Evolutionary conservation across 2,797 vertebrate species (phyloP), one percentile per base, ranked within the genome.

Genomic region (Xerus rutilus): DNA sequence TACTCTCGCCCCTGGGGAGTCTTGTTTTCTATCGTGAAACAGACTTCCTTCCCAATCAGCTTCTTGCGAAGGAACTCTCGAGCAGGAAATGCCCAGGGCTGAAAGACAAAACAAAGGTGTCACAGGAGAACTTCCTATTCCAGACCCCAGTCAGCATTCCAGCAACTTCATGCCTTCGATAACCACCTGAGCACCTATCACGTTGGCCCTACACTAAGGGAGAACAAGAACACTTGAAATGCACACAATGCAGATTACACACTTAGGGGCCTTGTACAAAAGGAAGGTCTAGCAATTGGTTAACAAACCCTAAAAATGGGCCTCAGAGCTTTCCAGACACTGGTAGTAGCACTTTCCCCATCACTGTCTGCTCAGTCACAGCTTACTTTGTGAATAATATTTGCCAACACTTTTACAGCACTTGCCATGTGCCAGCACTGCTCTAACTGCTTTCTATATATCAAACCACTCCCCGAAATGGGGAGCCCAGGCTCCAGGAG

Each of bases 21-120:
- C 99, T 99, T 99, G 98, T 99, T 99, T 98, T 99, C 99, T 97
- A 99, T 99, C 0, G 99, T 99, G 97, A 99, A 99, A 98, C 99
- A 99, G 28, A 99, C 99, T 98, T 99, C 99, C 98, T 99, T 99
- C 65, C 99, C 99, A 13, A 99, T 99, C 79, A 99, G 98, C 98
- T 99, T 99, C 99, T 99, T 99, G 43, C 99, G 98, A 97, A 99
- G 98, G 97, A 99, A 99, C 95, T 99, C 99, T 21, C 99, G 99
- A 73, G 99, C 99, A 62, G 99, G 99, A 98, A 99, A 99, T 17
- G 99, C 99, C 99, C 99, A 99, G 0, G 99, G 99, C 99, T 99
- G 97, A 67, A 98, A 97, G 18, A 96, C 45, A 91, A 18, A 59
- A 57, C 0, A 6, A 47, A 67, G 4, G 3, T 12, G 83, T 94